A percentile compares a stretch with the other conserved stretches of the same genome.
phyloP scores from a whole-genome alignment of 2,113 vertebrate genomes.

The Xiphias gladius region DNA sequence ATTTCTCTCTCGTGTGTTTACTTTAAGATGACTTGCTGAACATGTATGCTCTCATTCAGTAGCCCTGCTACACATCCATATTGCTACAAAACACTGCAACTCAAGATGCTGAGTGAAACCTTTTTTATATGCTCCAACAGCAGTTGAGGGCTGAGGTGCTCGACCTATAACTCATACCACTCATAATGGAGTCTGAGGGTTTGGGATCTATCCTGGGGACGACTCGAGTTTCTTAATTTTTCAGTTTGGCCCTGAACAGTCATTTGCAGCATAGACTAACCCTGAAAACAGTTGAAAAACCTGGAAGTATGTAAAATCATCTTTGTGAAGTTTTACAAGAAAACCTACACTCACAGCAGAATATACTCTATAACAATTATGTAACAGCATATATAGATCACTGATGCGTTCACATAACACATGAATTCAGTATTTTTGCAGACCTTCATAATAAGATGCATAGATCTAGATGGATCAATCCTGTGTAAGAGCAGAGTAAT shows the following conservation, averaged over 20 bases:
- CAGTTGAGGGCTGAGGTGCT: neutral
- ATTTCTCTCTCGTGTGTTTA: neutral
- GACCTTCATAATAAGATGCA: neutral
- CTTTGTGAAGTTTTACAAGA: neutral
- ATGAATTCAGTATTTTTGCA: neutral
- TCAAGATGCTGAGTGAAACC: conserved; percentile 1
- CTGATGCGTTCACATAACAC: neutral
- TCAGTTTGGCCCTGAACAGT: neutral
- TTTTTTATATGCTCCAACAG: conserved; percentile 9
- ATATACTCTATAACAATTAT: neutral
- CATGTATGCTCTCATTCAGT: neutral
- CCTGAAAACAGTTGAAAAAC: neutral
- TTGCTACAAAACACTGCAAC: neutral
- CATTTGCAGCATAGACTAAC: neutral
- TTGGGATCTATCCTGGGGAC: neutral
- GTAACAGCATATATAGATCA: neutral
- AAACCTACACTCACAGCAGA: neutral
- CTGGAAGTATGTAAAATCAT: neutral
- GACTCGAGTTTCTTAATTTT: neutral
- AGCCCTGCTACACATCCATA: conserved; percentile 2
- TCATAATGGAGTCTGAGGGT: neutral
- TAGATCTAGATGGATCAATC: neutral
- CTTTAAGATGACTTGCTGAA: neutral
- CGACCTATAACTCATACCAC: neutral
- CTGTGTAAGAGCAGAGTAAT: neutral